phyloP scores from a whole-genome alignment of 2,797 vertebrate genomes.

The Merluccius polli region DNA sequence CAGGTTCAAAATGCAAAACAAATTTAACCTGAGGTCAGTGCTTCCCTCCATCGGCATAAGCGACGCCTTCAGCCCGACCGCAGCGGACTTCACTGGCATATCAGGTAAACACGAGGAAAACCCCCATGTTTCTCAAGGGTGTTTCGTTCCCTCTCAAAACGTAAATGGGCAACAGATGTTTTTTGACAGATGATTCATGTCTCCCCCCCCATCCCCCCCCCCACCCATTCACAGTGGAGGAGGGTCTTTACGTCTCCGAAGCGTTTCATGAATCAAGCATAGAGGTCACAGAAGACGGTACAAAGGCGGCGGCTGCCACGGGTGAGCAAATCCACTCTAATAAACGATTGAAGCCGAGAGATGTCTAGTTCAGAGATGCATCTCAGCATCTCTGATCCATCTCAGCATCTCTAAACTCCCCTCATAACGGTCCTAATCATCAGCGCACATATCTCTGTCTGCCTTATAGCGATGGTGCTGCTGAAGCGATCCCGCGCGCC shows the following conservation, averaged over 20 bases:
- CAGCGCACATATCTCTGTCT: background rate
- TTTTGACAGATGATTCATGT: background rate
- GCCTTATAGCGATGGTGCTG: slow-evolving; percentile 79
- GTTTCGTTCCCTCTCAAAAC: background rate
- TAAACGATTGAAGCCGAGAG: background rate
- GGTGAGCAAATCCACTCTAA: slow-evolving; percentile 53
- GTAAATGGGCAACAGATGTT: slow-evolving; percentile 7
- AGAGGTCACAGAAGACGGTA: slow-evolving; percentile 85
- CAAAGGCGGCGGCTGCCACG: slow-evolving; percentile 81
- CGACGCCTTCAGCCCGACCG: slow-evolving; percentile 79
- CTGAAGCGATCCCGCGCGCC: slow-evolving; percentile 84
- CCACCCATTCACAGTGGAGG: slow-evolving; percentile 67
- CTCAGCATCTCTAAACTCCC: too few relatives aligned
- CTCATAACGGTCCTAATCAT: background rate
- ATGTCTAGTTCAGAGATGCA: too few relatives aligned
- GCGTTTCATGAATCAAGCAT: slow-evolving; percentile 84
- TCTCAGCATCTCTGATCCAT: too few relatives aligned
- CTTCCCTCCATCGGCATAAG: slow-evolving; percentile 81
- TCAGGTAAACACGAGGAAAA: slow-evolving; percentile 75
- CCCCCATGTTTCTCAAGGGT: background rate
- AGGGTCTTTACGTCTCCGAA: slow-evolving; percentile 83
- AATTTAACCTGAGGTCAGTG: slow-evolving; percentile 80
- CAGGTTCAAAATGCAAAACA: slow-evolving; percentile 86
- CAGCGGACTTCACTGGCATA: slow-evolving; percentile 86
- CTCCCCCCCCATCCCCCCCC: background rate